phyloP scores from a whole-genome alignment of 1,140 invertebrate genomes.

The Caenorhabditis latens region DNA sequence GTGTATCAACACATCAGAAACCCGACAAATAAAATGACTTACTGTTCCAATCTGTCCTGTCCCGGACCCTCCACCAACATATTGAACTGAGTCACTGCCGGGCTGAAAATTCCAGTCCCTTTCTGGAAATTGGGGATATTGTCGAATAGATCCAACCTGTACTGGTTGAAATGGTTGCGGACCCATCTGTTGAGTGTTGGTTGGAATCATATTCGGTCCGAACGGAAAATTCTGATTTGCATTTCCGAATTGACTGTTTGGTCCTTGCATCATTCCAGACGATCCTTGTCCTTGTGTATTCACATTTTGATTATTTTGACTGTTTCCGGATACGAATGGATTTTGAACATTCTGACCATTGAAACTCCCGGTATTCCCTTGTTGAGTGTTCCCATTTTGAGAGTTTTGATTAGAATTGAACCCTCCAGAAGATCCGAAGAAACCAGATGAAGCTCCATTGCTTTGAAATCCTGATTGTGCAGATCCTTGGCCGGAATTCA shows the following conservation, averaged over 20 bases:
- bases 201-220: neutral
- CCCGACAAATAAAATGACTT: neutral
- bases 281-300: neutral
- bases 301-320: conserved; percentile 18
- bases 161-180: conserved; percentile 41
- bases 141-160: conserved; percentile 18
- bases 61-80: neutral
- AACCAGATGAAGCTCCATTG: neutral
- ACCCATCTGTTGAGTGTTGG: neutral
- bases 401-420: neutral
- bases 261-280: neutral
- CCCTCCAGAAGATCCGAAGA: neutral
- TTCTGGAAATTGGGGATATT: conserved; percentile 8
- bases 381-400: neutral
- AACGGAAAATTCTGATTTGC: neutral
- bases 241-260: neutral
- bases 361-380: neutral
- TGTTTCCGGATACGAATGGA: neutral
- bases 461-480: neutral
- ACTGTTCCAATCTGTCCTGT: neutral
- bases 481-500: neutral
- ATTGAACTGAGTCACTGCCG: conserved; percentile 25
- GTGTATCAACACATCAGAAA: neutral
- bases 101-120: conserved; percentile 48
- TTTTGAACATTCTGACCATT: neutral